Evolutionary conservation across 2,888 invertebrate genomes (phyloP), one percentile per base, ranked within the genome.

Genomic region (Sphaerophoria taeniata): DNA sequence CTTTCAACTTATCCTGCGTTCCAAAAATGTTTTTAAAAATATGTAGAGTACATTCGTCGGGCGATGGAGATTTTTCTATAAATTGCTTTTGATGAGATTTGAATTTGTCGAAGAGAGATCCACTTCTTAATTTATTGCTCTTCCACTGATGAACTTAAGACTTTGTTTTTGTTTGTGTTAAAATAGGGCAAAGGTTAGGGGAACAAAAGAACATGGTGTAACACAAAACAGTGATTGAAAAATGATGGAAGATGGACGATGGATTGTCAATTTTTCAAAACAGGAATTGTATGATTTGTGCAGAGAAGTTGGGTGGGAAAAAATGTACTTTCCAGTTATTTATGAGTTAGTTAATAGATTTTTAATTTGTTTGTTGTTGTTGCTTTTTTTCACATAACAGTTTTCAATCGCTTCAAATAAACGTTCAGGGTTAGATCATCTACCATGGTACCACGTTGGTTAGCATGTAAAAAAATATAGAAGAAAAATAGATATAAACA

Each of bases 371-470:
- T 73, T 86, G 49, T 72, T 81, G 51, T 72, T 65, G 33, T 65
- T 76, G 79, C 83, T 85, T 70, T 71, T 47, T 71, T 81, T 76
- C 81, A 85, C 77, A 81, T 77, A 81, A 81, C 81, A 85, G 72
- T 81, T 77, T 77, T 87, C 76, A 75, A 86, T 83, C 74, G 80
- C 86, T 87, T 78, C 79, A 87, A 76, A 70, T 87, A 84, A 81
- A 81, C 87, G 76, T 77, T 86, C 83, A 71, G 72, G 73, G 82
- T 87, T 85, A 85, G 80, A 87, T 89, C 89, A 88, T 89, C 90
- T 90, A 90, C 90, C 90, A 89, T 90, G 89, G 89, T 87, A 89
- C 89, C 89, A 88, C 88, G 88, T 88, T 88, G 87, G 89, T 89
- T 89, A 89, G 89, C 90, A 90, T 89, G 89, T 88, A 88, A 88